Conservation (phyloP, 2,797 vertebrate species). For the Gambelia wislizenii region DNA sequence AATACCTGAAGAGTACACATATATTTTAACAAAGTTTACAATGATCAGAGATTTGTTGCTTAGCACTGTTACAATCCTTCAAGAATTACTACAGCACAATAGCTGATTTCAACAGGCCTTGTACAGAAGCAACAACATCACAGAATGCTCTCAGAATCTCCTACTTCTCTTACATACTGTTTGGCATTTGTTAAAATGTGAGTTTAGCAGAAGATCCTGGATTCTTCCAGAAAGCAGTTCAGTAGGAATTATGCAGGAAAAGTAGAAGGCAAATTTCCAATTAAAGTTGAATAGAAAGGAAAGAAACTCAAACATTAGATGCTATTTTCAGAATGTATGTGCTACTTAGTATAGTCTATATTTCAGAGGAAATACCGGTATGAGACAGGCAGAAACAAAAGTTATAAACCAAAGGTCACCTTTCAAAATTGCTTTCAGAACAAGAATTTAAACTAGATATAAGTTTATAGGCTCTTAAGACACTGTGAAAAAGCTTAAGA, state of each 20-base stretch:
- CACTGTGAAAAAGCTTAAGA: conserved; percentile 10
- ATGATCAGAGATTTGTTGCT: conserved; percentile 2
- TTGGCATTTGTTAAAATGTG: conserved; percentile 40
- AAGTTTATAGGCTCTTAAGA: not conserved
- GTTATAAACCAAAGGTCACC: not conserved
- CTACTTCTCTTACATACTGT: not conserved
- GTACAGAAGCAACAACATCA: conserved; percentile 24
- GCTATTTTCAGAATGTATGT: not conserved
- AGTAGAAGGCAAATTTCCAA: accelerated
- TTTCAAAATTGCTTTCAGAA: conserved; percentile 13
- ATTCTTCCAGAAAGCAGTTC: conserved; percentile 12
- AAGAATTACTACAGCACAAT: conserved; percentile 8
- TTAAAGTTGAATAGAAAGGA: not conserved
- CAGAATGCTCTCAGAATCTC: not conserved
- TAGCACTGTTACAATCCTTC: conserved; percentile 23
- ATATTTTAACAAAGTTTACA: not conserved
- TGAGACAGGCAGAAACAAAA: conserved; percentile 31
- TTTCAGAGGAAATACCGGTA: not conserved
- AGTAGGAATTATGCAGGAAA: conserved; percentile 2
- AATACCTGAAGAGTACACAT: not conserved
- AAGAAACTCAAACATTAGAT: not conserved
- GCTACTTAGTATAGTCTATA: not conserved
- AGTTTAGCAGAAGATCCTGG: conserved; percentile 5
- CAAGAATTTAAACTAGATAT: not conserved
- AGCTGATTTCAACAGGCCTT: conserved; percentile 13